A percentile compares a stretch with the other conserved stretches of the same genome.
phyloP scores from a whole-genome alignment of 23 tunicate species.

The Botrylloides violaceus region DNA sequence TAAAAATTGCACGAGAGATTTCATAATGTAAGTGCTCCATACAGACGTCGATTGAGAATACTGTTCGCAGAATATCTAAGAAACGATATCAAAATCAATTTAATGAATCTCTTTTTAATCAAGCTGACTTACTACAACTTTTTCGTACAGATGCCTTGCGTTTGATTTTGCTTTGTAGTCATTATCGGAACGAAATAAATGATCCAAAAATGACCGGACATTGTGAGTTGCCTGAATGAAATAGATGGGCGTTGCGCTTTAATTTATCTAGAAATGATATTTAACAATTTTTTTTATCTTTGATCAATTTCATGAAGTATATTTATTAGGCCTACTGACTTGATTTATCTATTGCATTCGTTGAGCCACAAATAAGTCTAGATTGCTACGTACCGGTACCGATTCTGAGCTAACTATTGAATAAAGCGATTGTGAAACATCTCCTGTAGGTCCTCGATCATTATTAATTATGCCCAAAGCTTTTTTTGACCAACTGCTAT shows the following conservation, averaged over 20 bases:
- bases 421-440: constrained; percentile 10
- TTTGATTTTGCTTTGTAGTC: constrained; percentile 26
- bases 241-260: no score
- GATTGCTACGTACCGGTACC: no score
- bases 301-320: no score
- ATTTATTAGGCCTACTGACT: no score
- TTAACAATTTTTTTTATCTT: no score
- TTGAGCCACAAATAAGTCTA: no score
- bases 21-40: constrained; percentile 27
- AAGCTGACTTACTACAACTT: constrained; percentile 20
- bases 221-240: not conserved
- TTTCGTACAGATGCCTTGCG: constrained; percentile 40
- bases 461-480: constrained; percentile 3
- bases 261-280: no score
- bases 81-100: not conserved
- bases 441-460: not conserved
- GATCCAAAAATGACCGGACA: constrained; percentile 21
- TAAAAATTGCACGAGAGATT: constrained; percentile 31
- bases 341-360: no score
- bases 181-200: constrained; percentile 21
- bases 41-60: constrained; percentile 4
- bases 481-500: not conserved
- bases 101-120: not conserved
- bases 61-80: constrained; percentile 29
- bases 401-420: not conserved